These are phyloP conservation scores for Armadillidium nasatum DNA, from an alignment of 1,140 invertebrate species.

Conservation along the genomic window DNA sequence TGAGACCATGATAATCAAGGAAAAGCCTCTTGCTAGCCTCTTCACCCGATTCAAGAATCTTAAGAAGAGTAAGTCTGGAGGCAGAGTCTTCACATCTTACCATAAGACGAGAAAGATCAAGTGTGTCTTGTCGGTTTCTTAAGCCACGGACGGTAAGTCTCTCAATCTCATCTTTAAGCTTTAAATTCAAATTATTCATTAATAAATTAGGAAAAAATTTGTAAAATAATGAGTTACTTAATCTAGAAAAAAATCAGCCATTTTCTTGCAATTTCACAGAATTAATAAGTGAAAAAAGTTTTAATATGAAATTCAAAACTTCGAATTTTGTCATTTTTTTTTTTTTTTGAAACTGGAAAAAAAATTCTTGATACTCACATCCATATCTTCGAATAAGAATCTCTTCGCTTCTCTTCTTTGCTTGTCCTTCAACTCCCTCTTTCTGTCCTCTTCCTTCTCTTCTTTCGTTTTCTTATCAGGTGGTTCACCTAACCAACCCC, in stretches of 20 bases:
- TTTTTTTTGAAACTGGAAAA: no score
- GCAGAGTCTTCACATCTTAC: conserved; percentile 77
- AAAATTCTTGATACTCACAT: neutral
- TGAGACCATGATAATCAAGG: conserved; percentile 88
- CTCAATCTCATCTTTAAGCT: conserved; percentile 55
- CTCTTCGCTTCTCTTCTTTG: conserved; percentile 58
- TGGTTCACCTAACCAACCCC: conserved; percentile 88
- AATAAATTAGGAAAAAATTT: no score
- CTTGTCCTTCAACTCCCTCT: conserved; percentile 55
- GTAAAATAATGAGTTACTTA: no score
- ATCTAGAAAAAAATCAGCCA: no score
- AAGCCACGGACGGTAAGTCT: conserved; percentile 67
- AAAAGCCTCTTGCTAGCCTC: conserved; percentile 78
- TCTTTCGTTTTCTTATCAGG: conserved; percentile 59
- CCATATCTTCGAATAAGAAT: conserved; percentile 42
- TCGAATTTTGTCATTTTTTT: no score
- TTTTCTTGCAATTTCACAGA: no score
- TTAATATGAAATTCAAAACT: no score
- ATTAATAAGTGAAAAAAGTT: no score
- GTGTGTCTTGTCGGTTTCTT: conserved; percentile 80
- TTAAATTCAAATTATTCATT: neutral
- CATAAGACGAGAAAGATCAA: conserved; percentile 82
- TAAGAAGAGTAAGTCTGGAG: conserved; percentile 61
- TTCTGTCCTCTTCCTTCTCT: conserved; percentile 52
- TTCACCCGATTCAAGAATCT: conserved; percentile 64